Base-by-base conservation (phyloP, 2,113 vertebrate species). In the Upupa epops region DNA sequence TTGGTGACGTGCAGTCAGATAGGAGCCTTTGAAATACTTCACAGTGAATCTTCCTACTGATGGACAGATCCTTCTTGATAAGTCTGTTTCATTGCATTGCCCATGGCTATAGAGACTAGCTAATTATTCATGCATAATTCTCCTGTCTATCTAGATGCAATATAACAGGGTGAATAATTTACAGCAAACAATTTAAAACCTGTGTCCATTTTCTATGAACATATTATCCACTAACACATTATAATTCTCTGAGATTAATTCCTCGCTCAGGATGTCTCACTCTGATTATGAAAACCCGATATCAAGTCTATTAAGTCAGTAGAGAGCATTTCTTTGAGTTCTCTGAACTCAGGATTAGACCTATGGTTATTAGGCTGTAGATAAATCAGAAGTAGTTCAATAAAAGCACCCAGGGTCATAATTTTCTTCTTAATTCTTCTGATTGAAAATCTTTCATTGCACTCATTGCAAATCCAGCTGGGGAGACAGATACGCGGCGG, bases 81-180 rank as follows among this genome's bases (percentile, higher is more conserved):
- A 86, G 92, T 66, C 36, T 80, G 31, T 94, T 91, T 91, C 85
- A 94, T 89, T 69, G 42, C 36, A 54, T 65, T 83, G 69, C 83
- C 56, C 45, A n/a, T 40, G 83, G 56, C 74, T 81, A 86, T 68
- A 71, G 21, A 58, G 46, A 81, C 86, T 40, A 25, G 2, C 13
- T 60, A 70, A 88, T 88, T 69, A 86, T 85, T 89, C 87, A 83
- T 55, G 59, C 45, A 15, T 70, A 88, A 89, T 89, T 91, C 59
- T n/a, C 3, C 0, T 83, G 31, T 61, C 85, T 73, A 88, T 83
- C 66, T 79, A 83, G 51, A 78, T 42, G 24, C 17, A 77, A 80
- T 58, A 78, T 78, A 93, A 91, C 83, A 93, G 26, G 32, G 22
- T 94, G 80, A 96, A 94, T 95, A 91, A 91, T 90, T 93, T 78